Evolutionary conservation across 1,140 invertebrate species (phyloP).

Genomic region (Marisa cornuarietis): DNA sequence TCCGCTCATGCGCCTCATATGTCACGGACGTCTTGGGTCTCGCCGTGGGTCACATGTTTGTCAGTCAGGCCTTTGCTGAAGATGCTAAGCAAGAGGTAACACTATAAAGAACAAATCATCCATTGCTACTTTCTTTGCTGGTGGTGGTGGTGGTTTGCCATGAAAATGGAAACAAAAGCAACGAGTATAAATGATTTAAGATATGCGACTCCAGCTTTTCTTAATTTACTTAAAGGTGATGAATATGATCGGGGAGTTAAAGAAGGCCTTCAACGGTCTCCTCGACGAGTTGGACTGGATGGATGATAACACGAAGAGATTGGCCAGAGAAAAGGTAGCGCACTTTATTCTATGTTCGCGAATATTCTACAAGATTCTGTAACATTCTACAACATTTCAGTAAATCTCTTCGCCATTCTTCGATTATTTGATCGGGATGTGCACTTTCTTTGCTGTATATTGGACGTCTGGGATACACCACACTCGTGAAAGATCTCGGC

Average conservation of each 20-base stretch:
- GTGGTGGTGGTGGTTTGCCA: too few species aligned
- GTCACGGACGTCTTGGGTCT: constrained; percentile 87
- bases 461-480: too few species aligned
- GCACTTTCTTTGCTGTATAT: too few species aligned
- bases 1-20: constrained; percentile 83
- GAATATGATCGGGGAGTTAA: constrained; percentile 88
- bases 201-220: not conserved
- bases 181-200: not conserved
- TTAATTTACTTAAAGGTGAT: constrained; percentile 74
- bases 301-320: constrained; percentile 83
- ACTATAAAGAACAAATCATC: not conserved
- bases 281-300: constrained; percentile 89
- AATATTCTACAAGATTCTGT: not conserved
- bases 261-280: constrained; percentile 86
- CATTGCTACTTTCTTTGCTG: not conserved
- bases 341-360: not conserved
- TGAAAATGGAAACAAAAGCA: not conserved
- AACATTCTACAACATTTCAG: not conserved
- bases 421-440: too few species aligned
- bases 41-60: constrained; percentile 93
- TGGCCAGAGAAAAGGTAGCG: constrained; percentile 80
- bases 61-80: constrained; percentile 84
- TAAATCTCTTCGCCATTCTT: not conserved
- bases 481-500: too few species aligned
- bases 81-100: constrained; percentile 76